A percentile compares a stretch with the other conserved stretches of the same genome.
These are phyloP conservation scores for Lepus timidus DNA, from an alignment of 2,113 vertebrate species.

Conservation along the genomic window DNA sequence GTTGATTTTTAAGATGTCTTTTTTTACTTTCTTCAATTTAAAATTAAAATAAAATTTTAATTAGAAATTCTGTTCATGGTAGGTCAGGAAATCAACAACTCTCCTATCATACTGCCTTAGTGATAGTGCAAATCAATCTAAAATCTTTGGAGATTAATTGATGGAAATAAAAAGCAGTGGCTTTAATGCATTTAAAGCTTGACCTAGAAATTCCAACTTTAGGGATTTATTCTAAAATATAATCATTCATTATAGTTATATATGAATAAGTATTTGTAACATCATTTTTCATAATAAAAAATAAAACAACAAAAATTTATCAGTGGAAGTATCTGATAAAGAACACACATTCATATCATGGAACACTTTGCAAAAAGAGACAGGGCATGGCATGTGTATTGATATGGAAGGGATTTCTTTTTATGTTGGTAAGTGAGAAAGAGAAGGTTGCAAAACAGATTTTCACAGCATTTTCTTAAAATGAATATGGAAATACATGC, in stretches of 20 bases:
- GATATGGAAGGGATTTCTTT: not conserved
- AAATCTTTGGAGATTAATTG: not conserved
- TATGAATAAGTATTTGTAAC: not conserved
- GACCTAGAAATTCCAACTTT: not conserved
- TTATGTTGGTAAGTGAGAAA: not conserved
- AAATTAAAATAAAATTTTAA: constrained; percentile 29
- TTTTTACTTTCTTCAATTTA: constrained; percentile 22
- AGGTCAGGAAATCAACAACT: not conserved
- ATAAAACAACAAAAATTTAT: not conserved
- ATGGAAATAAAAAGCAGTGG: not conserved
- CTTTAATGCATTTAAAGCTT: not conserved
- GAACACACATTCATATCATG: not conserved
- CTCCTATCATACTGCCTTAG: not conserved
- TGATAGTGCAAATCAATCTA: not conserved
- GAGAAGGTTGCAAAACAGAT: not conserved
- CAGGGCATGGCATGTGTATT: not conserved
- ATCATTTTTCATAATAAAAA: not conserved
- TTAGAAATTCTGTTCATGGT: not conserved
- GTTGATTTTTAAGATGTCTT: not conserved
- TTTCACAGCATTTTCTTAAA: constrained; percentile 23
- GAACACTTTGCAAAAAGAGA: not conserved
- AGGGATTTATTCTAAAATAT: not conserved
- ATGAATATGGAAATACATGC: not conserved
- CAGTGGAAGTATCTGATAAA: not conserved
- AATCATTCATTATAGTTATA: not conserved